phyloP scores from a whole-genome alignment of 2,113 vertebrate genomes.

The Glaucidium brasilianum region DNA sequence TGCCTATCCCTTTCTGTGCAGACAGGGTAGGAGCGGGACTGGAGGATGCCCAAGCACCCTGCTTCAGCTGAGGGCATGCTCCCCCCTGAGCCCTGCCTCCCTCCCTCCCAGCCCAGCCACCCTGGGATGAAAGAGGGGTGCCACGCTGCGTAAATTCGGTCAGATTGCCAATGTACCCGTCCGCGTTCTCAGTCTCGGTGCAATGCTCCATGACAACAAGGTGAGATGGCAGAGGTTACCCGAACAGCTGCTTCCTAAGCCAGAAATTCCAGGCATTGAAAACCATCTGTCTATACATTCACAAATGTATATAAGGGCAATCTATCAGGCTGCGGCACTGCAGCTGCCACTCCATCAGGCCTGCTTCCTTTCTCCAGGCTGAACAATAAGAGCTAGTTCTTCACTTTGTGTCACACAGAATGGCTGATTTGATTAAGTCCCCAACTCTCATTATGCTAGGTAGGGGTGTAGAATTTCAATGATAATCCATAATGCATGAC shows the following conservation, averaged over 20 bases:
- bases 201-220: slow-evolving; percentile 97
- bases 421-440: slow-evolving; percentile 99
- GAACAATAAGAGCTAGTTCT: slow-evolving; percentile 94
- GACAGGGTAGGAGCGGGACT: background rate
- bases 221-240: slow-evolving; percentile 94
- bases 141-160: slow-evolving; percentile 58
- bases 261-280: slow-evolving; percentile 93
- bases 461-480: slow-evolving; percentile 99
- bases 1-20: background rate
- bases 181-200: slow-evolving; percentile 86
- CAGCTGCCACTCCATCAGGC: slow-evolving; percentile 91
- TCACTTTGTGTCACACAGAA: slow-evolving; percentile 98
- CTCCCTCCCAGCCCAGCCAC: background rate
- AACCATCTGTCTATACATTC: slow-evolving; percentile 98
- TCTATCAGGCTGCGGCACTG: slow-evolving; percentile 90
- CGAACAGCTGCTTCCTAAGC: slow-evolving; percentile 96
- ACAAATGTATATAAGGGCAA: slow-evolving; percentile 92
- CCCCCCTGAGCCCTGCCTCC: background rate
- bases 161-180: slow-evolving; percentile 64
- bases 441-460: slow-evolving; percentile 99
- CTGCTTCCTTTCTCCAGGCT: slow-evolving; percentile 80
- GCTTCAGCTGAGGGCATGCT: background rate
- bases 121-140: slow-evolving; percentile 19
- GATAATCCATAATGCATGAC: slow-evolving; percentile 99
- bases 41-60: background rate